phyloP scores from a whole-genome alignment of 2,113 vertebrate species.

The Lepus europaeus region DNA sequence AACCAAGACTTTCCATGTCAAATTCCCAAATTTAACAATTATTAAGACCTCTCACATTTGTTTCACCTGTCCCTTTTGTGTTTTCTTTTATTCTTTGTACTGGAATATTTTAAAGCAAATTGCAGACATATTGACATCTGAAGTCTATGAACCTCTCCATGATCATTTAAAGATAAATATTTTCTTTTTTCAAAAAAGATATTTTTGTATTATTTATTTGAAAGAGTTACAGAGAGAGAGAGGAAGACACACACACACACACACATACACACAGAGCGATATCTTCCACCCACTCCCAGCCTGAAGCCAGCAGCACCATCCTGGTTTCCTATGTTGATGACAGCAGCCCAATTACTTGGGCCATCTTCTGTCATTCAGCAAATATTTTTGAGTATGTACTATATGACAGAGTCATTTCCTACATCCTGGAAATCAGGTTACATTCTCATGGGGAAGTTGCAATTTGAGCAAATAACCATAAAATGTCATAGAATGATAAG shows the following conservation, averaged over 20 bases:
- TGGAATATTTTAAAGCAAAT: conserved; percentile 38
- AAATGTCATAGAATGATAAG: not conserved
- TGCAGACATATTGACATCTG: not conserved
- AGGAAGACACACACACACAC: too few species aligned
- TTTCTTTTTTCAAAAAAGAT: not conserved
- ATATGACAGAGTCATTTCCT: not conserved
- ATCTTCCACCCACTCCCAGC: too few species aligned
- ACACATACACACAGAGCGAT: too few species aligned
- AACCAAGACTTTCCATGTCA: not conserved
- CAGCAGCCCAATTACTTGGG: too few species aligned
- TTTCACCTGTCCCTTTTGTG: not conserved
- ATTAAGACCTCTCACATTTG: not conserved
- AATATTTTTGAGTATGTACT: not conserved
- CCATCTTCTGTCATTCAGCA: not conserved
- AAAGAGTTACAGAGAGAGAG: too few species aligned
- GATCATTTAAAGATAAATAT: not conserved
- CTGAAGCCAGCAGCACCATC: too few species aligned
- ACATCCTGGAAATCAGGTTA: not conserved
- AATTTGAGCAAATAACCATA: conserved; percentile 33
- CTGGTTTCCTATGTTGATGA: too few species aligned
- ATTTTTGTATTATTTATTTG: too few species aligned
- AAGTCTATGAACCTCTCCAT: not conserved
- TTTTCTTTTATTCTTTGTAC: not conserved
- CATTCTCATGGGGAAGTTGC: not conserved
- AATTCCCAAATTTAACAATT: not conserved